Evolutionary conservation across 2,113 vertebrate genomes (phyloP).

Genomic region (Desmodus rotundus): DNA sequence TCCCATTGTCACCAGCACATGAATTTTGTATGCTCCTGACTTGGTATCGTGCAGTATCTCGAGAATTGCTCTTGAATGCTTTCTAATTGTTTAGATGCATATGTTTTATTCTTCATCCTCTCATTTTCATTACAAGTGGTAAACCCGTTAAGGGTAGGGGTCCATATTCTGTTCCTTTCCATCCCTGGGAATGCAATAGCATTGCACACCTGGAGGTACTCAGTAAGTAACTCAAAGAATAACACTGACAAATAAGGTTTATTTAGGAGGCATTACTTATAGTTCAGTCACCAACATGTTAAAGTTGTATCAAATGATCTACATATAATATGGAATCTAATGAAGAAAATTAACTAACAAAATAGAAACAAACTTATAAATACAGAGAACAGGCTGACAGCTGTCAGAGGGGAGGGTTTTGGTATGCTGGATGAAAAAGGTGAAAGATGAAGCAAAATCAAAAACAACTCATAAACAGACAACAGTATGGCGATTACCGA

Average conservation of each 20-base stretch:
- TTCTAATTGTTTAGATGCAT: background rate
- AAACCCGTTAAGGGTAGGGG: background rate
- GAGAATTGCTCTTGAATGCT: background rate
- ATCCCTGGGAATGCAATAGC: background rate
- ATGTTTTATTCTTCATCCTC: background rate
- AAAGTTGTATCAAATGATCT: background rate
- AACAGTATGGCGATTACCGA: too few species aligned
- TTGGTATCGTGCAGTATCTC: background rate
- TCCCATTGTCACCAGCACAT: background rate
- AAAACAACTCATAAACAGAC: too few species aligned
- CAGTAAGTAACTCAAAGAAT: background rate
- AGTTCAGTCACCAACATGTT: background rate
- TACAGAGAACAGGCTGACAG: too few species aligned
- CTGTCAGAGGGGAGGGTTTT: too few species aligned
- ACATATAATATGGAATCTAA: background rate
- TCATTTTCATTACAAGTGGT: background rate
- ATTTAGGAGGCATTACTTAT: background rate
- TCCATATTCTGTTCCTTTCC: background rate
- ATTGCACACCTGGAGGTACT: background rate
- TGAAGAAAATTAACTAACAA: too few species aligned
- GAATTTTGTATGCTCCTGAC: background rate
- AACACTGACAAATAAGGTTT: background rate
- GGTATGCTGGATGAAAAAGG: too few species aligned
- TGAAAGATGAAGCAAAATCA: too few species aligned
- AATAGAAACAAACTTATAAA: too few species aligned